These are phyloP conservation scores for Fratercula arctica DNA, from an alignment of 2,797 vertebrate genomes.

Conservation along the genomic window DNA sequence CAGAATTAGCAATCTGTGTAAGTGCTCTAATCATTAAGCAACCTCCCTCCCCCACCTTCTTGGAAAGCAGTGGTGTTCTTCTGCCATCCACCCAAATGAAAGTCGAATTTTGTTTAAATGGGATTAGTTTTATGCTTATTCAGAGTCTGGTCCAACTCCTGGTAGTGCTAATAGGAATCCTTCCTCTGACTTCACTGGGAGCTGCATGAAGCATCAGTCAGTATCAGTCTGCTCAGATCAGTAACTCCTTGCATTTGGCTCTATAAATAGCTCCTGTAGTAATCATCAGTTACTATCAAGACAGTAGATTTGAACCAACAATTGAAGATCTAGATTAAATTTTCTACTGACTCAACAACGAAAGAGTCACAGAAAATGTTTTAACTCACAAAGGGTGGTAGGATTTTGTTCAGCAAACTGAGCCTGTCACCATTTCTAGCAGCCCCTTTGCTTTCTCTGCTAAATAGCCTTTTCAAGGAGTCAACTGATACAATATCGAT, in stretches of 20 bases:
- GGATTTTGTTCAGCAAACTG: neutral
- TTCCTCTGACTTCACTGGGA: neutral
- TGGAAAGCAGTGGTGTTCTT: neutral
- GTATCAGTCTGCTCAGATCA: neutral
- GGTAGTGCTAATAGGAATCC: neutral
- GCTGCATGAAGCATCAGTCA: neutral
- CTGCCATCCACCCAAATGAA: neutral
- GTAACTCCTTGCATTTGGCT: neutral
- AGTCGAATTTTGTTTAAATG: neutral
- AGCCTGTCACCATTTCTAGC: neutral
- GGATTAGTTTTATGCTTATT: neutral
- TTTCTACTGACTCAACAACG: neutral
- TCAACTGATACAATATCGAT: neutral
- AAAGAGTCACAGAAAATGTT: neutral
- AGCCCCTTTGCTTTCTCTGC: neutral
- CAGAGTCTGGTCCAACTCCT: neutral
- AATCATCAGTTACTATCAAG: neutral
- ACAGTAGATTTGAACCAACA: neutral
- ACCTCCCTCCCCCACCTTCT: rapidly evolving
- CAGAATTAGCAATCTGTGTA: neutral
- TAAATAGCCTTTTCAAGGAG: neutral
- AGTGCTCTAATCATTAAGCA: neutral
- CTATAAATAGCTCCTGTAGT: neutral
- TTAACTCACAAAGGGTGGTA: neutral
- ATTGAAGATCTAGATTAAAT: neutral